These are phyloP conservation scores for Sitobion miscanthi DNA, from an alignment of 1,140 invertebrate species.

Conservation along the genomic window DNA sequence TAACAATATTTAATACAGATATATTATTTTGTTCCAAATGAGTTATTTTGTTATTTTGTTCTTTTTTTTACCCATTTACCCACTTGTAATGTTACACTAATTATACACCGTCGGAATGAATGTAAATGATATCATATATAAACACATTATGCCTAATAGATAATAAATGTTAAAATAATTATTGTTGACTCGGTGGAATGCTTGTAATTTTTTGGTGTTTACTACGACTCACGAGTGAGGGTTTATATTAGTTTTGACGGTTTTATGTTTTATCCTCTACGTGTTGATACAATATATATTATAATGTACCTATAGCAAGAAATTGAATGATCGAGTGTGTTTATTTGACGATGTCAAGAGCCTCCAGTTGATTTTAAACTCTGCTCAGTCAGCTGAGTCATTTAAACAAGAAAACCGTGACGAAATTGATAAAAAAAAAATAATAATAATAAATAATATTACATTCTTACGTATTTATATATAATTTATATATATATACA, in stretches of 20 bases:
- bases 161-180: constrained; percentile 19
- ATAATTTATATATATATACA: no score
- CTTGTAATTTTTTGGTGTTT: neutral
- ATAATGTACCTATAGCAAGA: neutral
- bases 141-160: neutral
- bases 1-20: neutral
- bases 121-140: neutral
- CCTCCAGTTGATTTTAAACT: neutral
- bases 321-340: constrained; percentile 4
- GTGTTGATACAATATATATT: neutral
- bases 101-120: neutral
- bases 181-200: neutral
- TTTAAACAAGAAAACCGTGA: constrained; percentile 1
- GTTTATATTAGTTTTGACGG: neutral
- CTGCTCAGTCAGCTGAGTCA: neutral
- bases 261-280: neutral
- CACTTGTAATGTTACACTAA: neutral
- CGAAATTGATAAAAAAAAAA: neutral
- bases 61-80: neutral
- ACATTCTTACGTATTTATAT: neutral
- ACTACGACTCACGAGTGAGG: neutral
- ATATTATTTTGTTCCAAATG: neutral
- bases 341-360: neutral
- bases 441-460: constrained; percentile 2
- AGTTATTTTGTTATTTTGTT: neutral